Conservation (phyloP, 1,140 invertebrate genomes). For the Hydropsyche tenuis region DNA sequence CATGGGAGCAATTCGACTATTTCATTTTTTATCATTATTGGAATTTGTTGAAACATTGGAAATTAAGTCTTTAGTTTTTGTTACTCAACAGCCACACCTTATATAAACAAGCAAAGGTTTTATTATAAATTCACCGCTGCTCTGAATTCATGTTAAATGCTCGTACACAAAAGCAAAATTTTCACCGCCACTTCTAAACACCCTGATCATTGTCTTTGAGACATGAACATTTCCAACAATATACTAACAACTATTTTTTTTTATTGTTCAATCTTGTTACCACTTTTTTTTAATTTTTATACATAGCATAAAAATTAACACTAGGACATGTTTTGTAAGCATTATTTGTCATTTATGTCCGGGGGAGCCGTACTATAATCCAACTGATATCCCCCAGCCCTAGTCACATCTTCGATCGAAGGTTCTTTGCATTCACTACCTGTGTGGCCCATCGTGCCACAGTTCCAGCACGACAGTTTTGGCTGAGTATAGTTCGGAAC, state of each 20-base stretch:
- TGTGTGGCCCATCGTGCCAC: slow-evolving; percentile 77
- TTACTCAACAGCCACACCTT: background rate
- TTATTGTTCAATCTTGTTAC: slow-evolving; percentile 32
- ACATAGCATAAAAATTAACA: slow-evolving; percentile 30
- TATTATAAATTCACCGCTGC: slow-evolving; percentile 25
- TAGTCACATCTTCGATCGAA: slow-evolving; percentile 86
- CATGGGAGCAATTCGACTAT: no score
- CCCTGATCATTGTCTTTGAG: slow-evolving; percentile 49
- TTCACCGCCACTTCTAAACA: slow-evolving; percentile 43
- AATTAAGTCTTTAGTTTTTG: background rate
- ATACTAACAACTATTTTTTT: slow-evolving; percentile 37
- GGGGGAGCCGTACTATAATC: slow-evolving; percentile 64
- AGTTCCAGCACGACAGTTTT: slow-evolving; percentile 73
- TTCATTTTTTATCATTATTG: no score
- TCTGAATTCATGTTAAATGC: slow-evolving; percentile 40
- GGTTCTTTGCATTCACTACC: slow-evolving; percentile 84
- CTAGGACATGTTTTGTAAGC: slow-evolving; percentile 25
- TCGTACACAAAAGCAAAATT: slow-evolving; percentile 43
- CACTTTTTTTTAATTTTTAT: slow-evolving; percentile 16
- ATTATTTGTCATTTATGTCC: slow-evolving; percentile 58
- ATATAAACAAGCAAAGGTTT: slow-evolving; percentile 23
- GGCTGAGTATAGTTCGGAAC: slow-evolving; percentile 62
- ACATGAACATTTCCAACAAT: slow-evolving; percentile 35
- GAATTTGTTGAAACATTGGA: no score
- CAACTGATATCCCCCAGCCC: slow-evolving; percentile 68